Evolutionary conservation across 2,797 vertebrate genomes (phyloP), one percentile per base, ranked within the genome.

Genomic region (Lacerta bilineata): DNA sequence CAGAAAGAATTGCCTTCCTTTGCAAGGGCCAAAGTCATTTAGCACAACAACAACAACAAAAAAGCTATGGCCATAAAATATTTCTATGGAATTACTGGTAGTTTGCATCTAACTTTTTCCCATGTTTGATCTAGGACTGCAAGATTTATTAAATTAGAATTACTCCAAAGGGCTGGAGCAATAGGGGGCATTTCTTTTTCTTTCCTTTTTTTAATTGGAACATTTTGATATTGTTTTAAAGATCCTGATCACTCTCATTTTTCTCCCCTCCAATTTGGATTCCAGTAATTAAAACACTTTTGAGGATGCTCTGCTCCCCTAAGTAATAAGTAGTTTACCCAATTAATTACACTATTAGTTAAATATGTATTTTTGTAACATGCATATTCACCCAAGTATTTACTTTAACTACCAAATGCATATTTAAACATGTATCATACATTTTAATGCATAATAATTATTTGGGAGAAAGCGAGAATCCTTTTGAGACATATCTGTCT

Each of bases 291-390:
- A 94, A 95, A 93, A 87, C 77, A 91, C 94, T 94, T 92, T 83
- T 50, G 72, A 93, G 59, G 36, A 80, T 82, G 83, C 83, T 92
- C 72, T 84, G 80, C 77, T 96, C 92, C 94, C 93, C 90, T 86
- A 90, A 92, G 93, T 89, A 94, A 92, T 93, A 93, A 93, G 91
- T 79, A 93, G 82, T 89, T 96, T 95, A 92, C 87, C 86, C 92
- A 93, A 93, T 94, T 95, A 95, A 94, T 93, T 95, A 95, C 93
- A 92, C 89, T 91, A 91, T 92, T 94, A 93, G 93, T 96, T 95
- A 95, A 95, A 95, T 95, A 90, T 3, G 0, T 90, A 84, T 93
- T 91, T 95, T 90, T 93, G 93, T 89, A 93, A 94, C 92, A 92
- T 93, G 90, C 29, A 18, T 95, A 91, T 92, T 95, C 96, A 91